A percentile compares a stretch with the other conserved stretches of the same genome.
Evolutionary conservation across 2,113 vertebrate genomes (phyloP).

Genomic region (Manacus vitellinus): DNA sequence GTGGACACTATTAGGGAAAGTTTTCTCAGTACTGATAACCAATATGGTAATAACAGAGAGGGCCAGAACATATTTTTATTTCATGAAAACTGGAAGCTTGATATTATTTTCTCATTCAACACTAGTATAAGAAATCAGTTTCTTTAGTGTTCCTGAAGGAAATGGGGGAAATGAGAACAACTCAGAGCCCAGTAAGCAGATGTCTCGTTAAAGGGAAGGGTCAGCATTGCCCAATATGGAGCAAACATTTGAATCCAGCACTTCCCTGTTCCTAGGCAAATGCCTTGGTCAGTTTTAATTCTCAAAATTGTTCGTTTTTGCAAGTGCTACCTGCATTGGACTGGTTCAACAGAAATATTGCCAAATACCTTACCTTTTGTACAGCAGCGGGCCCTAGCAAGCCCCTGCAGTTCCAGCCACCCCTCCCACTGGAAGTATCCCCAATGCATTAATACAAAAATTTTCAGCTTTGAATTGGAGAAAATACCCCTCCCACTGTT

Average conservation of each 20-base stretch:
- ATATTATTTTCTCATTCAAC: not conserved
- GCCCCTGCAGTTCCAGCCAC: not conserved
- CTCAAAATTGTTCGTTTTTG: not conserved
- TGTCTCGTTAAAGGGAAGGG: not conserved
- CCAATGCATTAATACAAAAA: not conserved
- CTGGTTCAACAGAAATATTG: not conserved
- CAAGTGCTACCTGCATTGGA: not conserved
- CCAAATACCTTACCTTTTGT: not conserved
- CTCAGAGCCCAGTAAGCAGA: not conserved
- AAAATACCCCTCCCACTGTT: not conserved
- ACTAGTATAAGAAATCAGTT: not conserved
- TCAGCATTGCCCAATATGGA: fast-evolving
- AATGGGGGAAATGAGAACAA: not conserved
- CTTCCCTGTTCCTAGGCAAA: not conserved
- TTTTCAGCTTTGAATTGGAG: not conserved
- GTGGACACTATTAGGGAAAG: not conserved
- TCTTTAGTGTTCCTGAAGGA: not conserved
- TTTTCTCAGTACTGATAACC: not conserved
- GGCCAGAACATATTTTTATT: not conserved
- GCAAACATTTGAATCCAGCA: not conserved
- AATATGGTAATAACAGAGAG: not conserved
- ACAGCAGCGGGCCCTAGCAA: not conserved
- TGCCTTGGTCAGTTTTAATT: not conserved
- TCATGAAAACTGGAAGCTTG: not conserved
- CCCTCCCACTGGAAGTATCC: not conserved